Conservation (phyloP, 1,140 invertebrate genomes). For the Vollenhovia emeryi region DNA sequence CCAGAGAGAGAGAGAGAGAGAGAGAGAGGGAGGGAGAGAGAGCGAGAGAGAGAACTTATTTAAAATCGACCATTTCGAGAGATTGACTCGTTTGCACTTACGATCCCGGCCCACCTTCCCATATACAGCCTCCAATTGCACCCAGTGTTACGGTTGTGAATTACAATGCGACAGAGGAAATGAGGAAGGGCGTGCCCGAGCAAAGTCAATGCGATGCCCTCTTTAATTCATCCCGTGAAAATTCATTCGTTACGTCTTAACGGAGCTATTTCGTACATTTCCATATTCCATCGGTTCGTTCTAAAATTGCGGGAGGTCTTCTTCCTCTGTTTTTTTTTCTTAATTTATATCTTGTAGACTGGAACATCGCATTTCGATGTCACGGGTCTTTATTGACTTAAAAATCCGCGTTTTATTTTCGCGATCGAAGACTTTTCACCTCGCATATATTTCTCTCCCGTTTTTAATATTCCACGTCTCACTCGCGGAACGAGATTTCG, state of each 20-base stretch:
- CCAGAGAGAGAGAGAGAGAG: constrained; percentile 23
- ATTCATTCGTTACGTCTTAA: constrained; percentile 47
- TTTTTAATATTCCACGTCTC: not conserved
- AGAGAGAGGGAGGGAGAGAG: too few relatives aligned
- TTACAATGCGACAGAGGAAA: constrained; percentile 53
- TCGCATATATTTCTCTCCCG: not conserved
- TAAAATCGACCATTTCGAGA: constrained; percentile 66
- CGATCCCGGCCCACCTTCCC: constrained; percentile 20
- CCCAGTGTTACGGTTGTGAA: constrained; percentile 44
- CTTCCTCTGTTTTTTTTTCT: not conserved
- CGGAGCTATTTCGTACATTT: constrained; percentile 3
- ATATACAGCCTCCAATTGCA: constrained; percentile 35
- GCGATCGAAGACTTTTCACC: not conserved
- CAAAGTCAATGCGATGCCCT: constrained; percentile 54
- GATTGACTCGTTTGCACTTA: constrained; percentile 67
- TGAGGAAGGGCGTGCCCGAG: constrained; percentile 47
- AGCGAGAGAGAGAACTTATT: constrained; percentile 63
- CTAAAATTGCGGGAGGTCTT: not conserved
- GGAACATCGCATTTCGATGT: not conserved
- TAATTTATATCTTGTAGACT: constrained; percentile 6
- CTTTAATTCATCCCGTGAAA: constrained; percentile 50
- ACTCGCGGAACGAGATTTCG: not conserved
- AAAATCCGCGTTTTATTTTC: not conserved
- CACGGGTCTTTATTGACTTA: not conserved
- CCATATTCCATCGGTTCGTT: constrained; percentile 6